Evolutionary conservation across 2,797 vertebrate species (phyloP), one percentile per base, ranked within the genome.

Genomic region (Melanotaenia boesemani): DNA sequence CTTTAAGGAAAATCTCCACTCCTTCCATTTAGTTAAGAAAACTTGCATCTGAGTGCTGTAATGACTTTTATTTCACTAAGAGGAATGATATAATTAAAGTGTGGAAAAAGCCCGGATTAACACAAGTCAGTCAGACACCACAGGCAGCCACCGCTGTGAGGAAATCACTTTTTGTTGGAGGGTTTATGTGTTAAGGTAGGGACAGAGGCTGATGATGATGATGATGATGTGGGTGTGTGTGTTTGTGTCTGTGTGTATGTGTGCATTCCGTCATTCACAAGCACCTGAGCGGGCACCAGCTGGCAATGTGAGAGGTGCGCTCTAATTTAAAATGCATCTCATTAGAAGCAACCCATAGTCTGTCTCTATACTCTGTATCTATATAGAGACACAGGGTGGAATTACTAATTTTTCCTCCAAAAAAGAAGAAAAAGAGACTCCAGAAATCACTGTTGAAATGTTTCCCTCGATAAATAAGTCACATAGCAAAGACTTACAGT

Each of bases 261-360:
- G 54, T 1, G 67, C 86, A 88, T 89, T 90, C 89, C 87, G 84
- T 93, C 90, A 93, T 92, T 92, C 89, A 91, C 88, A 88, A 73
- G 89, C 90, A 93, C 93, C 93, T 95, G 91, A 93, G 90, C 88
- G 90, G 87, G 88, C 91, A 94, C 88, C 93, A 94, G 93, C 92
- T 94, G 92, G 91, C 91, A 89, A 85, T 89, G 92, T 90, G 88
- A 93, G 92, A 94, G 92, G 90, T 94, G 90, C 84, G 81, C 89
- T 90, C 90, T 91, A 91, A 93, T 94, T 93, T 93, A 90, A 93
- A 93, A 93, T 88, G 88, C 90, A 92, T 92, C 91, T 95, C 92
- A 94, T 94, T 94, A 94, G 87, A 89, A 86, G 84, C 84, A 86
- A 86, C 87, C 87, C 92, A 85, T 89, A 86, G 88, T 86, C 90